Evolutionary conservation across 1,140 invertebrate species (phyloP).

Genomic region (Alviniconcha marisindica): DNA sequence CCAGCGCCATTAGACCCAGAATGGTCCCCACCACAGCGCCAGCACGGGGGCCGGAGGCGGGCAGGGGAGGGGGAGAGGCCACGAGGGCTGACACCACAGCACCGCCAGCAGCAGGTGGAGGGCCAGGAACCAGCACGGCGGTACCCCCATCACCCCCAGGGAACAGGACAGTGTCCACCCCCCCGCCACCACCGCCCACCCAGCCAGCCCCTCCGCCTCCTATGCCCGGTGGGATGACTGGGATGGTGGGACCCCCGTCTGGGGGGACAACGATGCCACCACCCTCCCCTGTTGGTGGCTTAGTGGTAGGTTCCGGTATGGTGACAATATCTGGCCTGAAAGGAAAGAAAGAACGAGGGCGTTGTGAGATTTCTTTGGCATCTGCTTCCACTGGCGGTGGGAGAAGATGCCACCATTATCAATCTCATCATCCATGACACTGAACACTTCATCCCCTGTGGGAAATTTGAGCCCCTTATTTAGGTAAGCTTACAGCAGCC

Average conservation of each 20-base stretch:
- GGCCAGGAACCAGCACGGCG: constrained; percentile 44
- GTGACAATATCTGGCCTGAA: too few species aligned
- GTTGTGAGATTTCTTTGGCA: too few species aligned
- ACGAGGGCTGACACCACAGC: constrained; percentile 42
- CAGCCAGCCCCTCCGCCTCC: constrained; percentile 53
- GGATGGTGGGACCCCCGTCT: background rate
- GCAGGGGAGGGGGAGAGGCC: constrained; percentile 35
- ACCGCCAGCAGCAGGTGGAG: constrained; percentile 22
- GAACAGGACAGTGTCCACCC: constrained; percentile 31
- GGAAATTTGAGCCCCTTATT: too few species aligned
- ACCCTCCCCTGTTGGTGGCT: too few species aligned
- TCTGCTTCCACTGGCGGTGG: too few species aligned
- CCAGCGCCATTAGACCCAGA: constrained; percentile 63
- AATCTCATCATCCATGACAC: too few species aligned
- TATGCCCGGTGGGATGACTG: constrained; percentile 41
- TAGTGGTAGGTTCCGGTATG: too few species aligned
- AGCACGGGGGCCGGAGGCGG: constrained; percentile 53
- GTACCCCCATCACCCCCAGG: constrained; percentile 42
- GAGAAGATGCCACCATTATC: too few species aligned
- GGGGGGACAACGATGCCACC: background rate
- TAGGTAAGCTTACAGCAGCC: too few species aligned
- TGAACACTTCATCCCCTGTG: too few species aligned
- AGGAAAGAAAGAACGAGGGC: too few species aligned
- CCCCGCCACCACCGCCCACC: constrained; percentile 32
- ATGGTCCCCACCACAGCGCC: constrained; percentile 68